A percentile compares a stretch with the other conserved stretches of the same genome.
Conservation (phyloP, 2,888 invertebrate genomes). For the Scelioninae gen. 1 region DNA sequence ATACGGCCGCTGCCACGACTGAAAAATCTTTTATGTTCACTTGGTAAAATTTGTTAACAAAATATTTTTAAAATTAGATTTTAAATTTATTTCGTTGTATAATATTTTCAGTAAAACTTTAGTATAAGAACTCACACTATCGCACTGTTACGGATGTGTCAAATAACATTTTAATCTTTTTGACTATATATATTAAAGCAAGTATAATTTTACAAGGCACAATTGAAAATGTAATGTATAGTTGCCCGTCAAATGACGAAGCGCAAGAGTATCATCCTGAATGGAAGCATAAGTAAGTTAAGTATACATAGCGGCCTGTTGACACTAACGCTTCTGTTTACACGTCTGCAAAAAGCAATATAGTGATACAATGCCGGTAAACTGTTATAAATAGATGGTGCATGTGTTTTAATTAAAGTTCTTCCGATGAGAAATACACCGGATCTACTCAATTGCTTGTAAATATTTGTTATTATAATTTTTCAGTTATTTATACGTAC, state of each 20-base stretch:
- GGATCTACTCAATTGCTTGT: too few relatives aligned
- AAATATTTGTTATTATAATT: too few relatives aligned
- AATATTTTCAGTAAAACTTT: too few relatives aligned
- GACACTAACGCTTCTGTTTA: constrained; percentile 40
- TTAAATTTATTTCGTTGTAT: too few relatives aligned
- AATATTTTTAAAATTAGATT: too few relatives aligned
- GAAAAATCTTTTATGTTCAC: too few relatives aligned
- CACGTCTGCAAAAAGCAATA: constrained; percentile 40
- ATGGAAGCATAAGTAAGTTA: constrained; percentile 27
- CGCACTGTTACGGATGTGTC: too few relatives aligned
- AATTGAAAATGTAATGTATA: background rate
- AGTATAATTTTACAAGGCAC: constrained; percentile 15
- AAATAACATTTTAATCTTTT: background rate
- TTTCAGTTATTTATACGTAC: too few relatives aligned
- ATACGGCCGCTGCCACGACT: too few relatives aligned
- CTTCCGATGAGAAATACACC: constrained; percentile 3
- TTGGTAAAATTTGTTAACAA: too few relatives aligned
- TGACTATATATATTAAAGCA: constrained; percentile 3
- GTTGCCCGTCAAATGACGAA: constrained; percentile 18
- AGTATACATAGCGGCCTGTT: constrained; percentile 37
- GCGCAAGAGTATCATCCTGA: constrained; percentile 6
- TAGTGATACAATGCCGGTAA: constrained; percentile 19
- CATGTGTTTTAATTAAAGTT: constrained; percentile 44
- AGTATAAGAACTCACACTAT: too few relatives aligned
- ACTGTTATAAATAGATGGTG: constrained; percentile 35